Conservation (phyloP, 2,113 vertebrate species). For the Amphiprion percula region DNA sequence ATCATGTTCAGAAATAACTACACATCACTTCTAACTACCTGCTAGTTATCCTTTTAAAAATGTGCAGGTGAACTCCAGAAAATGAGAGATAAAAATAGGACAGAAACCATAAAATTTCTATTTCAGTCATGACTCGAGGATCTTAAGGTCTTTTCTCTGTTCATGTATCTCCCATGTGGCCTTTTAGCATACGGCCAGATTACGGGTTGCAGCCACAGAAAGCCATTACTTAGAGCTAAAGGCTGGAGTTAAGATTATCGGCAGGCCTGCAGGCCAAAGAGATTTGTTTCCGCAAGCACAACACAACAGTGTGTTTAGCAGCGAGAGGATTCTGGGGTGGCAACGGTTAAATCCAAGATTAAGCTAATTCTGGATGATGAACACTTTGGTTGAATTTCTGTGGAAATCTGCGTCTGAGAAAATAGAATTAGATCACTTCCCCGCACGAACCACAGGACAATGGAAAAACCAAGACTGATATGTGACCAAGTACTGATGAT, state of each 20-base stretch:
- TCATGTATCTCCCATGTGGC: conserved; percentile 69
- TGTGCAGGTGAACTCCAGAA: conserved; percentile 10
- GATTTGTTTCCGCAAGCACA: conserved; percentile 58
- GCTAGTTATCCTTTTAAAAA: conserved; percentile 23
- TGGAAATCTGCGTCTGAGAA: not conserved
- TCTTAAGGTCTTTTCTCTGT: conserved; percentile 34
- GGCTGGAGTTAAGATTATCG: conserved; percentile 75
- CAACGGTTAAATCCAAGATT: conserved; percentile 58
- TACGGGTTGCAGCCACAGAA: conserved; percentile 73
- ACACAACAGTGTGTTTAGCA: conserved; percentile 43
- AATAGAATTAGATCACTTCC: not conserved
- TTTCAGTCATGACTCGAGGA: conserved; percentile 42
- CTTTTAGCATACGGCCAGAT: conserved; percentile 69
- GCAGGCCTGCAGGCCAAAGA: conserved; percentile 59
- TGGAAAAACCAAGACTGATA: not conserved
- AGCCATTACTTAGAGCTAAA: conserved; percentile 69
- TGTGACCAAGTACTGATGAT: not conserved
- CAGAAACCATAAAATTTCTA: conserved; percentile 37
- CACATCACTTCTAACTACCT: conserved; percentile 3
- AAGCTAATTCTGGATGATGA: conserved; percentile 46
- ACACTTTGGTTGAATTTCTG: conserved; percentile 41
- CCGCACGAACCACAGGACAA: not conserved
- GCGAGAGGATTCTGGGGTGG: conserved; percentile 53
- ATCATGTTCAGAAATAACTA: conserved; percentile 27
- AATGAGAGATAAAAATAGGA: conserved; percentile 43